Evolutionary conservation across 2,113 vertebrate genomes (phyloP).

Genomic region (Mesocricetus auratus): DNA sequence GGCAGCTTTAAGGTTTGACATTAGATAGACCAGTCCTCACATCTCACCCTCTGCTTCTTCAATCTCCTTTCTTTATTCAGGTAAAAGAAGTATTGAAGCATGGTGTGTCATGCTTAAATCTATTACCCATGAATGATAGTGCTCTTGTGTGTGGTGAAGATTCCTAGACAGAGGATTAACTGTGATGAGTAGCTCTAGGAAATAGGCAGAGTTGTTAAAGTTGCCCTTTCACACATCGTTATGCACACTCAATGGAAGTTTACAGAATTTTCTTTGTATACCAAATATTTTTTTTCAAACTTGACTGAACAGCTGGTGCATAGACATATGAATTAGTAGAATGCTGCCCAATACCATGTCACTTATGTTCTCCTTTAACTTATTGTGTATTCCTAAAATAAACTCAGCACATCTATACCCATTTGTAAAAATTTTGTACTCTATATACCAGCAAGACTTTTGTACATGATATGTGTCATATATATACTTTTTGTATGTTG

Average conservation of each 20-base stretch:
- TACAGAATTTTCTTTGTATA: background rate
- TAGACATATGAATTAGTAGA: background rate
- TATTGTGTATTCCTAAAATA: background rate
- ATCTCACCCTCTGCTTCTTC: background rate
- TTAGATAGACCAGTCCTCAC: background rate
- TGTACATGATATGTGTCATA: background rate
- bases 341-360: background rate
- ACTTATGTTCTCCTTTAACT: background rate
- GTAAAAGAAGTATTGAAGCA: background rate
- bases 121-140: background rate
- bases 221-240: background rate
- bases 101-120: background rate
- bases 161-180: background rate
- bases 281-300: background rate
- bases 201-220: background rate
- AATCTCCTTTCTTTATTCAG: background rate
- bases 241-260: background rate
- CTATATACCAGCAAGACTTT: background rate
- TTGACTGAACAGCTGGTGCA: background rate
- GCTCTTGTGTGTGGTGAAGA: background rate
- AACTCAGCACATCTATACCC: background rate
- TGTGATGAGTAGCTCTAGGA: background rate
- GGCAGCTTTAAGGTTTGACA: background rate
- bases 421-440: background rate
- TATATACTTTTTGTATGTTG: too few relatives aligned